Conservation (phyloP, 2,888 invertebrate genomes). For the Acleris sparsana region DNA sequence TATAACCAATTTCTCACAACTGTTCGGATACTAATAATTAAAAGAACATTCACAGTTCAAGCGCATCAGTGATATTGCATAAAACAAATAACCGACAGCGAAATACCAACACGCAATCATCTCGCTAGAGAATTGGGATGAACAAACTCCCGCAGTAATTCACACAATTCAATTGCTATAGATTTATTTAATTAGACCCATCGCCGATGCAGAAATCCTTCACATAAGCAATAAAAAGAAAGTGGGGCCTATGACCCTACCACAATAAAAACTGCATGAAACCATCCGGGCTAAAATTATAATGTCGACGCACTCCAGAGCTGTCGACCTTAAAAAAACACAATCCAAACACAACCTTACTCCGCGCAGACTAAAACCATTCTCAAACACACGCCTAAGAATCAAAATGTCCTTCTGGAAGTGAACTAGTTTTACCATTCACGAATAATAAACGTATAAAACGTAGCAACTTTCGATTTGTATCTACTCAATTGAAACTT, state of each 20-base stretch:
- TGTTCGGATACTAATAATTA: not conserved
- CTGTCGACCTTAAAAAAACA: slow-evolving; percentile 57
- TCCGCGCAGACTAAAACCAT: slow-evolving; percentile 38
- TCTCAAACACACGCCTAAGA: slow-evolving; percentile 40
- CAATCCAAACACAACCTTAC: slow-evolving; percentile 51
- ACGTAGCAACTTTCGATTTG: slow-evolving; percentile 48
- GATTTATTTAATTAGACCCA: slow-evolving; percentile 51
- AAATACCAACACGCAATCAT: slow-evolving; percentile 19
- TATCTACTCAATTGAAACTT: slow-evolving; percentile 44
- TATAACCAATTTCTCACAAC: too few species aligned
- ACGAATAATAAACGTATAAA: slow-evolving; percentile 50
- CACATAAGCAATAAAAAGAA: slow-evolving; percentile 60
- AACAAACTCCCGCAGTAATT: slow-evolving; percentile 24
- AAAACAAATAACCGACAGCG: slow-evolving; percentile 1
- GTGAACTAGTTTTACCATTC: slow-evolving; percentile 62
- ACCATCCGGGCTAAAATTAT: slow-evolving; percentile 80
- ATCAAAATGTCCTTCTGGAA: slow-evolving; percentile 55
- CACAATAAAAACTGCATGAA: slow-evolving; percentile 80
- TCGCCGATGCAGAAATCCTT: slow-evolving; percentile 57
- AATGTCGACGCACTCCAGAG: slow-evolving; percentile 72
- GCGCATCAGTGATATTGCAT: not conserved
- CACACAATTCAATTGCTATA: slow-evolving; percentile 30
- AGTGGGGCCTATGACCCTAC: slow-evolving; percentile 73
- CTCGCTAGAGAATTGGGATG: slow-evolving; percentile 8
- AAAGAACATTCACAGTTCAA: not conserved